Evolutionary conservation across 2,797 vertebrate genomes (phyloP), one percentile per base, ranked within the genome.

Genomic region (Urophycis tenuis): DNA sequence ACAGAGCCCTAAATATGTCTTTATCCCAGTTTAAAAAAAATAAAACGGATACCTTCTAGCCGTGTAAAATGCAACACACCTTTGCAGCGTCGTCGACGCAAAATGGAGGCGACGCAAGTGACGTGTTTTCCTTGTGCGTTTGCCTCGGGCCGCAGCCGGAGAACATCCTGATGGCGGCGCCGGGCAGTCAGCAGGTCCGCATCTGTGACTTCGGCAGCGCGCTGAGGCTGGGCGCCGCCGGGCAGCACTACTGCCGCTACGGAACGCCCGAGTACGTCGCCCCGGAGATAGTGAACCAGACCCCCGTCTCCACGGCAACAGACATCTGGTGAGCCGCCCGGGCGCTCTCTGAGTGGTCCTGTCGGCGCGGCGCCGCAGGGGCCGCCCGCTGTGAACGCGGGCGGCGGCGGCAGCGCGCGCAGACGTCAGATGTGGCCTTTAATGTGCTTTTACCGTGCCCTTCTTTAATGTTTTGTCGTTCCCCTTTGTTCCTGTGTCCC

Each of bases 221-320:
- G 0, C 83, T 94, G 31, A 95, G 94, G 82, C 60, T 98, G 84
- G 94, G 87, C 0, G 74, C 90, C 0, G 93, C 92, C 0, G 96
- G 96, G 78, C 92, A 93, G 0, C 89, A 93, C 85, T 99, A 96
- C 92, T 95, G 96, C 92, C 96, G 95, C 71, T 97, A 95, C 0
- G 97, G 97, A 80, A 98, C 97, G 0, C 97, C 97, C 0, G 97
- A 99, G 89, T 99, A 96, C 0, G 93, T 97, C 10, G 95, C 96
- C 0, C 97, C 97, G 0, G 97, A 99, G 92, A 96, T 99, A 8
- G 94, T 98, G 82, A 97, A 96, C 91, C 97, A 99, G 93, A 95
- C 92, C 74, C 96, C 97, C 0, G 89, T 99, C 85, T 96, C 96
- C 84, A 89, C 90, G 2, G 95, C 95, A 90, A 97, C 97, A 0